Base-by-base conservation (phyloP, 2,888 invertebrate species). In the Tiphia femorata region DNA sequence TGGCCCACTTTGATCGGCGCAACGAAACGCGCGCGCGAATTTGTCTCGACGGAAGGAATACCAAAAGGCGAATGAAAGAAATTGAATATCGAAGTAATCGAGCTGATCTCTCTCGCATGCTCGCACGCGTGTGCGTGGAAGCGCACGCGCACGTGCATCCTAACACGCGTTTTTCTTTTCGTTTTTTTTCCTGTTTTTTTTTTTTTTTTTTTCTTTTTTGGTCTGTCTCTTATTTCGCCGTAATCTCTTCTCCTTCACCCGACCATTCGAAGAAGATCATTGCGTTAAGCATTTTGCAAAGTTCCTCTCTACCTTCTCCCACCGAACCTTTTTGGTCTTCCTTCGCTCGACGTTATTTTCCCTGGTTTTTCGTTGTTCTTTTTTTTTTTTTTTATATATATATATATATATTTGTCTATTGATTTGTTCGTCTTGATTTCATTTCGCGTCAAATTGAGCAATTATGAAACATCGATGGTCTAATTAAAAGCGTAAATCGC, bases 371-470 rank as follows among this genome's bases (percentile, higher is more conserved):
- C n/a, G n/a, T n/a, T n/a, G 17, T 10, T 10, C 8, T n/a, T 20
- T 1, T 38, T 2, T 38, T n/a, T 20, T 3, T 38, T 10, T 16
- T 27, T 35, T 41, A 29, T 49, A 27, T 50, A 44, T 56, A 25
- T 27, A 33, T 41, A 40, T 14, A 19, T 30, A 40, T 38, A 25
- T 40, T 16, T 25, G 20, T 40, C 10, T 30, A 19, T 37, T 6
- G 14, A 40, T 52, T 14, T 38, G 27, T 38, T 17, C 19, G n/a
- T 25, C 1, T n/a, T n/a, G n/a, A n/a, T n/a, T n/a, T n/a, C n/a
- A n/a, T n/a, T n/a, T n/a, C n/a, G n/a, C 40, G 27, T 27, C 10
- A 27, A 10, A 27, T 7, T n/a, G n/a, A n/a, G n/a, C n/a, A n/a
- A n/a, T n/a, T n/a, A n/a, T n/a, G n/a, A n/a, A n/a, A n/a, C n/a